Evolutionary conservation across 2,888 invertebrate genomes (phyloP).

Genomic region (Pantelozetes paolii): DNA sequence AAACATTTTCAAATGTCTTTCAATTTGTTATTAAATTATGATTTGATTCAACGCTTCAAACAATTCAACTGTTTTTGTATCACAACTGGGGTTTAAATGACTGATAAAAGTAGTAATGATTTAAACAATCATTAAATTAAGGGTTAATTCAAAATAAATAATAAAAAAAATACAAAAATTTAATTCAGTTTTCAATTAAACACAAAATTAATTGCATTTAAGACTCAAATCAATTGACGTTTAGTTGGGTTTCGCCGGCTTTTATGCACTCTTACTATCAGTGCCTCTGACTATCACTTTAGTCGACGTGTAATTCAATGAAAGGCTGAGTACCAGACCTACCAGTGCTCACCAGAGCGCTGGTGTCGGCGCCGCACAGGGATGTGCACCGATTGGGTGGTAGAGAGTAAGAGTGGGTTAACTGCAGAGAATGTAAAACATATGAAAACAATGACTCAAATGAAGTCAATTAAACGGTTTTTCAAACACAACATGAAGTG

Average conservation of each 20-base stretch:
- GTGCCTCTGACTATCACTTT: background rate
- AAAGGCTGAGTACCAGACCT: background rate
- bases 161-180: no score
- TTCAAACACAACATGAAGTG: background rate
- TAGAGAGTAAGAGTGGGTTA: background rate
- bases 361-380: background rate
- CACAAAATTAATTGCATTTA: no score
- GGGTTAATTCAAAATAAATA: no score
- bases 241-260: background rate
- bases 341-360: background rate
- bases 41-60: no score
- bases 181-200: no score
- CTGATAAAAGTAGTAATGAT: no score
- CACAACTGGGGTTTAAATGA: no score
- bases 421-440: slow-evolving; percentile 1
- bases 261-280: background rate
- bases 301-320: slow-evolving; percentile 29
- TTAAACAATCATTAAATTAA: no score
- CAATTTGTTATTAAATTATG: no score
- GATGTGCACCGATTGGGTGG: background rate
- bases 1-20: background rate
- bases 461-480: slow-evolving; percentile 1
- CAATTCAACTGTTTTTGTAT: no score
- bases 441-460: background rate
- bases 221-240: background rate